A percentile compares a stretch with the other conserved stretches of the same genome.
Conservation (phyloP, 2,797 vertebrate species). For the Sylvilagus floridanus region DNA sequence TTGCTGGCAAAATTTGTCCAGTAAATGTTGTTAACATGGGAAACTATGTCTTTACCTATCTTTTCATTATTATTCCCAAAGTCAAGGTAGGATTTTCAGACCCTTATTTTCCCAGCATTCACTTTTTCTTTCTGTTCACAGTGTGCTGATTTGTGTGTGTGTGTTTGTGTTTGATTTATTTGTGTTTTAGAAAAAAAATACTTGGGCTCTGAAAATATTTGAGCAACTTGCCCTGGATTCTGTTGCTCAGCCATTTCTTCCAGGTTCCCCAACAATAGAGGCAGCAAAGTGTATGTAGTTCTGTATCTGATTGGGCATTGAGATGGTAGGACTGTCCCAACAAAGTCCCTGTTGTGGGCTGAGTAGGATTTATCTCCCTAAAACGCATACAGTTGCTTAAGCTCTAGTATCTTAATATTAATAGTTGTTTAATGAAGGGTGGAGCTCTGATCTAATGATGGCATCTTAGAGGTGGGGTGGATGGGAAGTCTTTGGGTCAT, state of each 20-base stretch:
- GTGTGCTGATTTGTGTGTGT: background rate
- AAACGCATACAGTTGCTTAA: too few relatives aligned
- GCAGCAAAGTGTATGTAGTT: background rate
- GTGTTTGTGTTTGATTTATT: background rate
- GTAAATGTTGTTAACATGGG: background rate
- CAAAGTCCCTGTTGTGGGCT: background rate
- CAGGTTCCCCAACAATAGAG: background rate
- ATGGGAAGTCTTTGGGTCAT: too few relatives aligned
- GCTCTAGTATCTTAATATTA: too few relatives aligned
- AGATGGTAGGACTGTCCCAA: background rate
- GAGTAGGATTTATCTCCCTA: too few relatives aligned
- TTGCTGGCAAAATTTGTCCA: conserved; percentile 20
- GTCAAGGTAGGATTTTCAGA: background rate
- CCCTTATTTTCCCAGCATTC: background rate
- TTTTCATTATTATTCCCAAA: background rate
- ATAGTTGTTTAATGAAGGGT: too few relatives aligned
- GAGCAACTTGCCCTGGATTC: background rate
- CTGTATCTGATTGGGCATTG: background rate
- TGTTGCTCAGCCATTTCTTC: background rate
- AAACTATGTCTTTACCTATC: background rate
- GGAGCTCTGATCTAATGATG: too few relatives aligned
- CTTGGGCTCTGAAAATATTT: background rate
- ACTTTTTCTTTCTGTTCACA: background rate
- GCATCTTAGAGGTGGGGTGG: too few relatives aligned
- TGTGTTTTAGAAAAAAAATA: background rate